A percentile compares a stretch with the other conserved stretches of the same genome.
Evolutionary conservation across 2,888 invertebrate genomes (phyloP).

Genomic region (Cheilosia scutellata): DNA sequence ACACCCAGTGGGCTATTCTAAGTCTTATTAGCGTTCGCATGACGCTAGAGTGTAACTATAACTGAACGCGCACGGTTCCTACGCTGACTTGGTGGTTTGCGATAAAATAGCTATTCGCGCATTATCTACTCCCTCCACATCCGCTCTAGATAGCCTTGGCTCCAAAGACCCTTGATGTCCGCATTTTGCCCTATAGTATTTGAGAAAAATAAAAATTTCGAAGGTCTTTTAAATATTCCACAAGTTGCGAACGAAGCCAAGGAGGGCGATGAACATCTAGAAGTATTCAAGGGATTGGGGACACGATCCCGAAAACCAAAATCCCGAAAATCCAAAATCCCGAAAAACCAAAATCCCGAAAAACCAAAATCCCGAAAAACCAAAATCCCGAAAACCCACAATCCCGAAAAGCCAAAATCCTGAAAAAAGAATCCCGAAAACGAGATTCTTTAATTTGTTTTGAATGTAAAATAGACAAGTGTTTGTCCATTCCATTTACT

Average conservation of each 20-base stretch:
- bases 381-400: no score
- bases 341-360: no score
- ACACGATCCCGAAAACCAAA: no score
- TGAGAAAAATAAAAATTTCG: conserved; percentile 9
- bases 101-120: conserved; percentile 58
- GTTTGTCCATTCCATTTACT: no score
- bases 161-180: conserved; percentile 23
- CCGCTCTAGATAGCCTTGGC: conserved; percentile 63
- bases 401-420: no score
- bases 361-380: no score
- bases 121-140: conserved; percentile 40
- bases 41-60: conserved; percentile 39
- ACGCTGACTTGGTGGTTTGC: conserved; percentile 29
- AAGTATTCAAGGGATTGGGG: conserved; percentile 49
- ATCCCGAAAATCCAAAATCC: no score
- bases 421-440: no score
- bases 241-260: background rate
- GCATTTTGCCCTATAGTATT: conserved; percentile 19
- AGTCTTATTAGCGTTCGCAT: conserved; percentile 63
- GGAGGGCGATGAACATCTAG: conserved; percentile 6
- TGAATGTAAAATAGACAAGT: no score
- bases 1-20: conserved; percentile 37
- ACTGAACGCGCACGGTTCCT: conserved; percentile 52
- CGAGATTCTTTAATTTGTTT: no score
- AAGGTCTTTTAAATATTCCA: conserved; percentile 27